Percentiles rank a stretch among this genome's conserved stretches.
These are phyloP conservation scores for Drosophila phalerata DNA, from an alignment of 2,888 invertebrate species.

Conservation along the genomic window DNA sequence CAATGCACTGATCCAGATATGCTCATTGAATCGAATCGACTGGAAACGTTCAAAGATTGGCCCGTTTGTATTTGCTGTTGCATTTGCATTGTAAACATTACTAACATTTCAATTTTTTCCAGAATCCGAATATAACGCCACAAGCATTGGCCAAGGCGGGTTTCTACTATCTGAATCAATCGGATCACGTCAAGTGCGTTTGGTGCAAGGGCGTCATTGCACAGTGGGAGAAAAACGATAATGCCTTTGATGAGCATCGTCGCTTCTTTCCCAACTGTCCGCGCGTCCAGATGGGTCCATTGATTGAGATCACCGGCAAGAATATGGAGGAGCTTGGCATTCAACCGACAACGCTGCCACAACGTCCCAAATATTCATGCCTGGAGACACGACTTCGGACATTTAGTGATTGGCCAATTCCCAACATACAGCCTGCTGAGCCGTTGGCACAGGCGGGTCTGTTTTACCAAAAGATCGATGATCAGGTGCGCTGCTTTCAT, in stretches of 20 bases:
- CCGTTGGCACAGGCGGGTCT: slow-evolving; percentile 94
- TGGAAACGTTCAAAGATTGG: slow-evolving; percentile 91
- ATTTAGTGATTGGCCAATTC: slow-evolving; percentile 91
- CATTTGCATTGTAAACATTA: not conserved
- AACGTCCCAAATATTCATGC: slow-evolving; percentile 89
- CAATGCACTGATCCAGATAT: slow-evolving; percentile 85
- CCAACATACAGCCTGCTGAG: slow-evolving; percentile 91
- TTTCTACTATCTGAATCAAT: slow-evolving; percentile 92
- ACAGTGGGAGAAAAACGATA: slow-evolving; percentile 93
- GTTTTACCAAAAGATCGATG: slow-evolving; percentile 91
- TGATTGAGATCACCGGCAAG: slow-evolving; percentile 85
- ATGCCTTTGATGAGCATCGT: slow-evolving; percentile 92
- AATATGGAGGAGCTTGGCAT: slow-evolving; percentile 87
- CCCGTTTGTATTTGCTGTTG: slow-evolving; percentile 86
- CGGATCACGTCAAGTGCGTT: slow-evolving; percentile 92
- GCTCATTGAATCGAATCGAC: slow-evolving; percentile 89
- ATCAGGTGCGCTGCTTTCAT: slow-evolving; percentile 95
- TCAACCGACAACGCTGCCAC: slow-evolving; percentile 86
- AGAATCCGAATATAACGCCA: slow-evolving; percentile 88
- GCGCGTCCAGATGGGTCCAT: slow-evolving; percentile 84
- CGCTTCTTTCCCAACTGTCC: slow-evolving; percentile 93
- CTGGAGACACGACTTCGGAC: slow-evolving; percentile 90
- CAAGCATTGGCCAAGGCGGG: slow-evolving; percentile 92
- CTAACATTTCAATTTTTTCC: not conserved
- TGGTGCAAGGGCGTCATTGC: slow-evolving; percentile 92